Evolutionary conservation across 2,113 vertebrate genomes (phyloP), one percentile per base, ranked within the genome.

Genomic region (Lophotis ruficrista): DNA sequence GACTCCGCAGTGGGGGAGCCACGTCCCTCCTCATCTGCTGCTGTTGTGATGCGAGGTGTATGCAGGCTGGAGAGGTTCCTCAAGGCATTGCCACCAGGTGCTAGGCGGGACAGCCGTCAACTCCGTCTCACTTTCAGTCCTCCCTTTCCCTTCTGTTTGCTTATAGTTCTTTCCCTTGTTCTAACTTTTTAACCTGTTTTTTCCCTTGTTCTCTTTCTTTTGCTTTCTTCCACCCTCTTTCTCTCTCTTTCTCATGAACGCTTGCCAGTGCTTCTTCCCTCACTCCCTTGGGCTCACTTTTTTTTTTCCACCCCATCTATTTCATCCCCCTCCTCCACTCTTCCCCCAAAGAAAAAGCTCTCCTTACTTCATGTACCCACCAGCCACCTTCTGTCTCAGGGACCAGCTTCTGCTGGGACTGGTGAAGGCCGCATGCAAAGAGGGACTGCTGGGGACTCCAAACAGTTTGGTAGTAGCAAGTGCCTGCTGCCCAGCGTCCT

Each of bases 11-110:
- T 95, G 88, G 78, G 62, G 35, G 37, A 79, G 69, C 76, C 80
- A 48, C 64, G 68, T 91, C 77, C 72, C 83, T 89, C 92, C 37
- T 96, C 91, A 95, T 93, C 94, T 93, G 92, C 90, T 80, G 48
- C 91, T 45, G 38, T 19, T 54, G 64, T 24, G 41, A 50, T 58
- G 62, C 4, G 6, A 92, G 68, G 62, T 56, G 62, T 28, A 37
- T 2, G 3, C 75, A 83, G 28, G 1, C 83, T 68, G 80, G 71
- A 91, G 72, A 37, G 30, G 38, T 43, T 81, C 69, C 86, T 95
- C 92, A 94, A 89, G 87, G 69, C 96, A 96, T 91, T 62, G 84
- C 64, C 87, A 87, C 30, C 64, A 64, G 57, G 48, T 51, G 72
- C 57, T 41, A 72, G 38, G 83, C 33, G 28, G 84, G 83, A 89